Evolutionary conservation across 1,140 invertebrate species (phyloP), one percentile per base, ranked within the genome.

Genomic region (Sweltsa coloradensis): DNA sequence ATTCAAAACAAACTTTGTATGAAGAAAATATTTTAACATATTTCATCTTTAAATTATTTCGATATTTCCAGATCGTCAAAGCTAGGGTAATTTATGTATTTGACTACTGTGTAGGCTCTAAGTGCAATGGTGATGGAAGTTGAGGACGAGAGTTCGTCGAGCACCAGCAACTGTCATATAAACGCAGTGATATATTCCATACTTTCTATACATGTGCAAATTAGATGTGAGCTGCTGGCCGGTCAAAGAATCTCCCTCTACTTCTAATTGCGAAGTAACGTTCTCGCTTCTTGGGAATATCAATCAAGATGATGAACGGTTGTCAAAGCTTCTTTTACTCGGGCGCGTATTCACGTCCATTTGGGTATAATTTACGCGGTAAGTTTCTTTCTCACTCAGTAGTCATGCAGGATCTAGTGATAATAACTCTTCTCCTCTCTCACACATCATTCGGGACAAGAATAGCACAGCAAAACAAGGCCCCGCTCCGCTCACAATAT

Each of bases 191-290:
- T n/a, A n/a, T n/a, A n/a, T n/a, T n/a, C n/a, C n/a, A n/a, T 14
- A 19, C 19, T 40, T 14, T 13, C 42, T 18, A 44, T 44, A 44
- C 42, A 44, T 44, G 42, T 44, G 42, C 42, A 44, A 44, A 44
- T 44, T 44, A 44, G 42, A 18, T 31, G 21, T 25, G 42, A 14
- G 27, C 24, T 26, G 42, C 9, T n/a, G 24, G n/a, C n/a, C n/a
- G n/a, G n/a, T 22, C 16, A 40, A 44, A 44, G 26, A 31, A 31
- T 31, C 29, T 21, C 22, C 26, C 29, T 44, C 42, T 44, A 23
- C 27, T 44, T 44, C 34, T 44, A 44, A 44, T 44, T 44, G 34
- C 42, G 34, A 44, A 44, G 42, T 44, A 44, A 44, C 42, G 18
- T 27, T 34, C n/a, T n/a, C n/a, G n/a, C n/a, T n/a, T n/a, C n/a